Evolutionary conservation across 2,797 vertebrate species (phyloP), one percentile per base, ranked within the genome.

Genomic region (Geotrypetes seraphini): DNA sequence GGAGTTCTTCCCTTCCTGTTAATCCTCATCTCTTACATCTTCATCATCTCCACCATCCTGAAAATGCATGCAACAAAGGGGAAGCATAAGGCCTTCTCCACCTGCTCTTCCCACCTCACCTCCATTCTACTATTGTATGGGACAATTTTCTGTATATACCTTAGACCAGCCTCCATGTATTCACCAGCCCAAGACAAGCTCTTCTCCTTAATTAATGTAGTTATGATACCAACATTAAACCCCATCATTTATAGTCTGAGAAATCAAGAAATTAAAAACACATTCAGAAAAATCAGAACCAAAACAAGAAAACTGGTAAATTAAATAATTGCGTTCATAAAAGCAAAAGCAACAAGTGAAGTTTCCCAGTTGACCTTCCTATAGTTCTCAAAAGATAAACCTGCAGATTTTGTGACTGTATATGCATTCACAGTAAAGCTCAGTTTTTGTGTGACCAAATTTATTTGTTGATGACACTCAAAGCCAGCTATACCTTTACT

Each of bases 201-300:
- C 7, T 52, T 54, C 2, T 55, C 64, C 33, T 50, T 73, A 12
- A 46, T 70, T 28, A 72, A 65, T 3, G 61, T 55, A 1, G 25
- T 67, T 4, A 37, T 62, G 8, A 36, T 70, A 25, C 64, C 66
- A 3, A 52, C 70, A 47, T 25, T 72, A 18, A 75, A 72, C 5
- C 63, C 66, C 2, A 1, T 71, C 14, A 66, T 73, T 28, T 73
- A 67, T 15, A 71, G 43, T 4, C 18, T 71, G 4, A 53, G 61
- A 23, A 67, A 70, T 18, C 55, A 63, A 6, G 60, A 68, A 11
- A 48, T 71, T 7, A 70, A 61, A 16, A 35, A 46, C 33, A 39
- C 52, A 2, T 21, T 66, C 5, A 43, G 33, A 16, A 55, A 29
- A 11, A 3, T 33, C n/a, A n/a, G n/a, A n/a, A n/a, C n/a, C n/a